A percentile compares a stretch with the other conserved stretches of the same genome.
phyloP scores from a whole-genome alignment of 1,140 invertebrate species.

The Gryllus bimaculatus region DNA sequence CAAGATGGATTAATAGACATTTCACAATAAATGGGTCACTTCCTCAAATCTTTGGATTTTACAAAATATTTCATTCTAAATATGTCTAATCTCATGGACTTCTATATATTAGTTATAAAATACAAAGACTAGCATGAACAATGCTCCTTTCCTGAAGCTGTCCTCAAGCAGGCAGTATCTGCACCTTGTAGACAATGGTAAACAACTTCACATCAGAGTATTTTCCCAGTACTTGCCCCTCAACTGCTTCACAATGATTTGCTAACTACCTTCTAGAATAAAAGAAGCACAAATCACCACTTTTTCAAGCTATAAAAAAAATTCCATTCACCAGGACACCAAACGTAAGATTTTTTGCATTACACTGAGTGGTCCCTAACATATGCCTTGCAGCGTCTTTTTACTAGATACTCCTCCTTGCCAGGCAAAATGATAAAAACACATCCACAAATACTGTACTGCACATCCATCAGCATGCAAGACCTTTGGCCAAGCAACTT shows the following conservation, averaged over 20 bases:
- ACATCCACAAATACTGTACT: background rate
- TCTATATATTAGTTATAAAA: conserved; percentile 15
- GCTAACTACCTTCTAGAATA: background rate
- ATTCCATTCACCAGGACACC: background rate
- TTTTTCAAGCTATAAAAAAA: background rate
- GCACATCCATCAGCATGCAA: background rate
- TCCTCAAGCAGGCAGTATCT: conserved; percentile 11
- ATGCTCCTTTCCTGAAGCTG: conserved; percentile 10
- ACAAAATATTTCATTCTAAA: conserved; percentile 18
- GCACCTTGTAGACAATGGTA: background rate
- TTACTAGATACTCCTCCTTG: background rate
- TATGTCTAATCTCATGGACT: conserved; percentile 12
- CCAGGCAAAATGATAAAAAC: background rate
- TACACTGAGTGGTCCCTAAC: background rate
- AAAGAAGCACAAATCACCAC: background rate
- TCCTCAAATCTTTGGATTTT: conserved; percentile 20
- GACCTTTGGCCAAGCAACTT: background rate
- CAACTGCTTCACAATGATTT: background rate
- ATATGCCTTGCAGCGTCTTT: background rate
- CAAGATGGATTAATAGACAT: background rate
- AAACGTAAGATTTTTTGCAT: background rate
- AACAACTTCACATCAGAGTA: background rate
- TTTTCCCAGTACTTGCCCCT: background rate
- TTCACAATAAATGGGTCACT: conserved; percentile 8
- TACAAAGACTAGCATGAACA: conserved; percentile 21